Base-by-base conservation (phyloP, 2,113 vertebrate genomes). In the Gyps fulvus region DNA sequence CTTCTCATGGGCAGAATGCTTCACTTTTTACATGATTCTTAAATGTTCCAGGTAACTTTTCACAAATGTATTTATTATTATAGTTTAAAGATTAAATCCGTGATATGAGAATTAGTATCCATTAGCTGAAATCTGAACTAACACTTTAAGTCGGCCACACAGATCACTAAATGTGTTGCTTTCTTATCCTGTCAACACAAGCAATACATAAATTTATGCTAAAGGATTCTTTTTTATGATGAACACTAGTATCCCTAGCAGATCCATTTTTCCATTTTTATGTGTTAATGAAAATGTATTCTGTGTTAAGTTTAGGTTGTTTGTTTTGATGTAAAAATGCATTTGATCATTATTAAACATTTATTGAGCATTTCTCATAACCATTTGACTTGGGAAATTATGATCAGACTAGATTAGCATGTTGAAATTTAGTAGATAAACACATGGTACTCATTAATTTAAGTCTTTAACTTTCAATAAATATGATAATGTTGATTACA, bases 361-460 rank as follows among this genome's bases (percentile, higher is more conserved):
- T 78, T 94, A 74, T 23, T 84, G 69, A 90, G 27, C 34, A 50
- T 73, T 76, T 87, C 29, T 78, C 21, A 15, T 84, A 82, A 59
- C 40, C 43, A n/a, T 87, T 95, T 91, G 38, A 87, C 43, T 49
- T 69, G 22, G 59, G 78, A 93, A 87, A 74, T 43, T 26, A 74
- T 76, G 69, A 89, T 95, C 77, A 74, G 69, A 14, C 57, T 89
- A 76, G 83, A 87, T 89, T 67, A 97, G 43, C 43, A 72, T 67
- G 27, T 83, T 72, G 77, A 91, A 92, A 78, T 85, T 94, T 89
- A 61, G 45, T 91, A 85, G 78, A 71, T 91, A 92, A 95, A 91
- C 86, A 71, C 80, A 61, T 61, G 62, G 69, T 36, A 45, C 43
- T 87, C 61, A 81, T 87, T 94, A 94, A 62, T 88, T 90, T 50